Evolutionary conservation across 2,797 vertebrate species (phyloP).

Genomic region (Coranthus polyacanthus): DNA sequence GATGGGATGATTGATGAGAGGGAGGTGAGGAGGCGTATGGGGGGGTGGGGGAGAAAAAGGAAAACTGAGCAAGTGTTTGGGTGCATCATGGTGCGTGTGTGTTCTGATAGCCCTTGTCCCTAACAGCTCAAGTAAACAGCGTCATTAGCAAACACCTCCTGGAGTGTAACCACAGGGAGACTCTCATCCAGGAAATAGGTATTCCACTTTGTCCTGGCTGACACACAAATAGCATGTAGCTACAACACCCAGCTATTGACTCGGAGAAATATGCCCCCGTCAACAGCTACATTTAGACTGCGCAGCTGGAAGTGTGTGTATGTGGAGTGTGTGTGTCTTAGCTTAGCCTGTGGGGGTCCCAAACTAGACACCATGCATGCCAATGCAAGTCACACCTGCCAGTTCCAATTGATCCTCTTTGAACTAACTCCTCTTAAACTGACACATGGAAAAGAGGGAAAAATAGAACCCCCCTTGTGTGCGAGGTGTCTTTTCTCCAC

Average conservation of each 20-base stretch:
- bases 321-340: conserved; percentile 27
- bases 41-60: conserved; percentile 27
- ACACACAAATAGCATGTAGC: conserved; percentile 59
- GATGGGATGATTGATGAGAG: conserved; percentile 68
- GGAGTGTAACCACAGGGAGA: conserved; percentile 54
- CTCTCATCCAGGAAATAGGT: conserved; percentile 42
- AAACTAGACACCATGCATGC: conserved; percentile 32
- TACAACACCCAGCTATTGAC: conserved; percentile 44
- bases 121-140: conserved; percentile 57
- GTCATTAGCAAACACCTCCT: conserved; percentile 59
- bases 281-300: conserved; percentile 48
- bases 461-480: conserved; percentile 19
- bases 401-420: conserved; percentile 63
- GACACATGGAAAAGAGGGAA: conserved; percentile 38
- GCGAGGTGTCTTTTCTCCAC: conserved; percentile 10
- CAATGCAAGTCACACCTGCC: conserved; percentile 66
- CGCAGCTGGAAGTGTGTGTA: conserved; percentile 49
- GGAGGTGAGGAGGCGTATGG: conserved; percentile 10
- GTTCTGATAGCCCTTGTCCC: conserved; percentile 38
- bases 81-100: neutral
- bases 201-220: conserved; percentile 51
- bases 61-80: conserved; percentile 15
- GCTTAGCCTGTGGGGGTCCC: conserved; percentile 49
- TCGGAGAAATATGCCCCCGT: conserved; percentile 36
- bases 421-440: conserved; percentile 60